Evolutionary conservation across 2,797 vertebrate species (phyloP), one percentile per base, ranked within the genome.

Genomic region (Sciurus carolinensis): DNA sequence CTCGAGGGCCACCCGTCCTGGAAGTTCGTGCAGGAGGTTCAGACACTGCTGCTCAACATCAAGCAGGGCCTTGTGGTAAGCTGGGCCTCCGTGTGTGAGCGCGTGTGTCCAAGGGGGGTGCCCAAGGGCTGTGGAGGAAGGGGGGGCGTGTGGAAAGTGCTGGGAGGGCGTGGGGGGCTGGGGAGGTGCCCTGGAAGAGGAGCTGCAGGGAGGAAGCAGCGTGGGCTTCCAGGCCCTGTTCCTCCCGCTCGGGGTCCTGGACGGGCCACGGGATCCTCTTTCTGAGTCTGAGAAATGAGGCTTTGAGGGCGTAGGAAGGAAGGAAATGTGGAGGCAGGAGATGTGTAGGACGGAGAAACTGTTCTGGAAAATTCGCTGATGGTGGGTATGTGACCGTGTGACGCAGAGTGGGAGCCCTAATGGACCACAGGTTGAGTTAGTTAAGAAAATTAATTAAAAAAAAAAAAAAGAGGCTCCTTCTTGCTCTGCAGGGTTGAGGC

Each of bases 1-100:
- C 96, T 97, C 0, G 97, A 98, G 84, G 96, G 92, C 64, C 98
- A 98, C 76, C 98, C 98, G 0, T 98, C 98, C 90, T 95, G 98
- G 97, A 94, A 44, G 33, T 98, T 98, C 76, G 98, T 98, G 28
- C 85, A 95, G 87, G 98, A 98, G 8, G 97, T 98, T 2, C 95
- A 96, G 73, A 95, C 30, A 0, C 77, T 98, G 84, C 96, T 98
- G 86, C n/a, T 73, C 82, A 73, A 96, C 0, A 69, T 97, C n/a
- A 88, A 93, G 64, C 66, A 30, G 64, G n/a, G 54, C 88, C 82
- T 97, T 47, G 20, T 0, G 97, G 97, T 97, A 96, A 97, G 95
- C 47, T 0, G 2, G 0, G 10, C 0, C 1, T 0, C 18, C 0
- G 11, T 0, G 1, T 0, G 5, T 1, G 15, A 0, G 4, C 0